phyloP scores from a whole-genome alignment of 2,797 vertebrate genomes.

The Falco berigora region DNA sequence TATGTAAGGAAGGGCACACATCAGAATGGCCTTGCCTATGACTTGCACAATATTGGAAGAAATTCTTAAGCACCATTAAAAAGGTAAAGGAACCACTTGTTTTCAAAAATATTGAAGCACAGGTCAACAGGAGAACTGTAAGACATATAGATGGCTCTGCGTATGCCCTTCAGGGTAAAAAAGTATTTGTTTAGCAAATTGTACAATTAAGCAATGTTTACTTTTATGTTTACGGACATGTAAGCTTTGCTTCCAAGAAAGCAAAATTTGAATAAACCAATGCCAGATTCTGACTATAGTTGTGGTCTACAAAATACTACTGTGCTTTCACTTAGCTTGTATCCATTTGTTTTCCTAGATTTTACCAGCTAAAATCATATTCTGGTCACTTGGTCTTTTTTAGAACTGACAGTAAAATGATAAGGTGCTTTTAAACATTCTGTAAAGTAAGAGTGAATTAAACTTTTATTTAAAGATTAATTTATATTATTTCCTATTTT shows the following conservation, averaged over 20 bases:
- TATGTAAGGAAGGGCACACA: conserved; percentile 18
- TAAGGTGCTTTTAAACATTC: conserved; percentile 71
- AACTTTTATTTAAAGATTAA: conserved; percentile 69
- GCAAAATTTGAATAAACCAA: conserved; percentile 73
- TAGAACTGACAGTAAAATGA: conserved; percentile 59
- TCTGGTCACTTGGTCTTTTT: conserved; percentile 43
- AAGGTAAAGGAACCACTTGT: conserved; percentile 40
- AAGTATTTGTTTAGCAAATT: conserved; percentile 62
- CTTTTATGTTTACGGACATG: conserved; percentile 75
- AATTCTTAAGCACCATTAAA: conserved; percentile 51
- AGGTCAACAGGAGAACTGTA: conserved; percentile 15
- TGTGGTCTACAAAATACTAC: conserved; percentile 48
- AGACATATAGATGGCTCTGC: conserved; percentile 20
- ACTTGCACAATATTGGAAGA: conserved; percentile 59
- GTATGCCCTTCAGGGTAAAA: conserved; percentile 36
- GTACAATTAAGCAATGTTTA: conserved; percentile 69
- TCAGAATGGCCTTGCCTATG: conserved; percentile 47
- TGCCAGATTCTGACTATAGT: conserved; percentile 61
- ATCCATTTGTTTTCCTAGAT: conserved; percentile 36
- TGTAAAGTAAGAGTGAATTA: conserved; percentile 72
- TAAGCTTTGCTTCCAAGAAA: conserved; percentile 75
- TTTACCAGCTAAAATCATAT: conserved; percentile 41
- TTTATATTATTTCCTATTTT: conserved; percentile 38
- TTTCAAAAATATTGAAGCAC: conserved; percentile 29
- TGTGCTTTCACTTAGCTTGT: conserved; percentile 14